These are phyloP conservation scores for Spodoptera litura DNA, from an alignment of 1,140 invertebrate species.

Conservation along the genomic window DNA sequence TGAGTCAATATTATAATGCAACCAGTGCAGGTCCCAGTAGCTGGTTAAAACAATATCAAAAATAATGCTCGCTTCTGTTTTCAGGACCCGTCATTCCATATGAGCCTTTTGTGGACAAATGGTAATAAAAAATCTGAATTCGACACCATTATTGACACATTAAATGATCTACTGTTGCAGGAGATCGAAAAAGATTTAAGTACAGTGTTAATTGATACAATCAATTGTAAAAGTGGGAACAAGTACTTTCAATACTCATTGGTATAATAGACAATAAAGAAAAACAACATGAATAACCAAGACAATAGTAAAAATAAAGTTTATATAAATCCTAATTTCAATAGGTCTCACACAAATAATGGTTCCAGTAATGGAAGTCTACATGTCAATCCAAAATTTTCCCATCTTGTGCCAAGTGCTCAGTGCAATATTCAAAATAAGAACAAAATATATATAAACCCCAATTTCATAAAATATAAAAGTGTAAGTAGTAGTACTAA, in stretches of 20 bases:
- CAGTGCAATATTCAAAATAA: slow-evolving; percentile 49
- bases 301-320: slow-evolving; percentile 67
- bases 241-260: slow-evolving; percentile 72
- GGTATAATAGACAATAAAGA: slow-evolving; percentile 41
- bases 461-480: slow-evolving; percentile 68
- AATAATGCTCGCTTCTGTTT: slow-evolving; percentile 46
- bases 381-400: slow-evolving; percentile 66
- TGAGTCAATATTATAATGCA: too few relatives aligned
- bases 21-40: too few relatives aligned
- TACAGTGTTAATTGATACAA: slow-evolving; percentile 60
- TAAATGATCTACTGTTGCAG: slow-evolving; percentile 63
- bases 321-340: slow-evolving; percentile 79
- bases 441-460: slow-evolving; percentile 77
- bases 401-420: slow-evolving; percentile 49
- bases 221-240: slow-evolving; percentile 76
- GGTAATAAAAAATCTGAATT: slow-evolving; percentile 87
- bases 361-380: slow-evolving; percentile 45
- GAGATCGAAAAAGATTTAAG: slow-evolving; percentile 57
- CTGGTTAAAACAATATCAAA: neutral
- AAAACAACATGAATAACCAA: slow-evolving; percentile 44
- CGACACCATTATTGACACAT: slow-evolving; percentile 60
- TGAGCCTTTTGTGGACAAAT: slow-evolving; percentile 89
- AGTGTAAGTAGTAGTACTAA: neutral
- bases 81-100: slow-evolving; percentile 90
- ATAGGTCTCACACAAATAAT: slow-evolving; percentile 50